Percentiles rank a stretch among this genome's conserved stretches.
phyloP scores from a whole-genome alignment of 2,113 vertebrate species.

The Ellobius talpinus region DNA sequence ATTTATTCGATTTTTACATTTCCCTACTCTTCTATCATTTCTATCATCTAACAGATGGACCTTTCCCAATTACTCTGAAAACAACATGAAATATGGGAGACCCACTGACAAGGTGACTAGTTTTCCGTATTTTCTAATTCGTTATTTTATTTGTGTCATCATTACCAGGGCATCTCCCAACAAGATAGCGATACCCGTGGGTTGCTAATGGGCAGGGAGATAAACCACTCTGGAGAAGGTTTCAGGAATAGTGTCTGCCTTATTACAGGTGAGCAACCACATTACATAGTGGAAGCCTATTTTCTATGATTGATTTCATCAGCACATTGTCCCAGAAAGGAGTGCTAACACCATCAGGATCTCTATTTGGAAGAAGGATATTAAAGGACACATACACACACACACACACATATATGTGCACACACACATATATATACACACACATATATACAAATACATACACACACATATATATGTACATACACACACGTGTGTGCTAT shows the following conservation, averaged over 20 bases:
- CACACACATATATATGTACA: too few species aligned
- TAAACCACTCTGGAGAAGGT: not conserved
- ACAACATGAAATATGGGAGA: not conserved
- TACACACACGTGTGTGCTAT: rapidly evolving
- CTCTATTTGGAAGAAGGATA: not conserved
- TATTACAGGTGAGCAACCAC: not conserved
- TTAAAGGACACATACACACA: not conserved
- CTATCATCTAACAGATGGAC: not conserved
- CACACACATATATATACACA: too few species aligned
- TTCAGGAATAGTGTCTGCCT: too few species aligned
- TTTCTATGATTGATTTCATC: not conserved
- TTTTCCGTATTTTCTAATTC: not conserved
- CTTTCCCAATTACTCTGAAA: not conserved
- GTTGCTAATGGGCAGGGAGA: not conserved
- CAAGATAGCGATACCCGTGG: not conserved
- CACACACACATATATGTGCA: rapidly evolving
- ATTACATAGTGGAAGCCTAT: not conserved
- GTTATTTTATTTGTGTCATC: not conserved
- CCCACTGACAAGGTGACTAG: not conserved
- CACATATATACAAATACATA: too few species aligned
- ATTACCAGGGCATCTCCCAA: not conserved
- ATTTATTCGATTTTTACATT: not conserved
- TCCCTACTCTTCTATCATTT: not conserved
- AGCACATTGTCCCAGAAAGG: too few species aligned
- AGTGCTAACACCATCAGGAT: not conserved